Conservation (phyloP, 1,140 invertebrate species). For the Calliphora vicina region DNA sequence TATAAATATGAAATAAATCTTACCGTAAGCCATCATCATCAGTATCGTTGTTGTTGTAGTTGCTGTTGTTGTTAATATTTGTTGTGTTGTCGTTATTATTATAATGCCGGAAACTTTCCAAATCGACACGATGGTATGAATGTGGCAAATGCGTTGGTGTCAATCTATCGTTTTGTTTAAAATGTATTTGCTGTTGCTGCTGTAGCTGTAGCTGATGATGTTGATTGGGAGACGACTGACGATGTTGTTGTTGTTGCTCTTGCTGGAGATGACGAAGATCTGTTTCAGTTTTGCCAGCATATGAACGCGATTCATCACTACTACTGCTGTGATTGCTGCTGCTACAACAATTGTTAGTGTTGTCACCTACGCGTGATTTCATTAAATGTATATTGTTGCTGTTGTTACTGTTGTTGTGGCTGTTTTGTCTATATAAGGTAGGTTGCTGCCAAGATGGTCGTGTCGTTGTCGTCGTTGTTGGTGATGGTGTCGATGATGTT, state of each 20-base stretch:
- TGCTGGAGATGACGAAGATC: conserved; percentile 25
- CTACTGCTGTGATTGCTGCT: neutral
- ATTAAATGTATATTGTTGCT: neutral
- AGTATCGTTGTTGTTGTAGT: conserved; percentile 23
- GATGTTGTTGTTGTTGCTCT: neutral
- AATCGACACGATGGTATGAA: conserved; percentile 52
- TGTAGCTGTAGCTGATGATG: conserved; percentile 22
- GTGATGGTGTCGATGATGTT: conserved; percentile 43
- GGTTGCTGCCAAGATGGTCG: conserved; percentile 44
- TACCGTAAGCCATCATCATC: conserved; percentile 57
- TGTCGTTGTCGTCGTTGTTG: conserved; percentile 34
- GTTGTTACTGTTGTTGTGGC: neutral
- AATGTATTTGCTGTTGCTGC: conserved; percentile 40
- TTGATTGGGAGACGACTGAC: neutral
- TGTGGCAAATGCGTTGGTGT: conserved; percentile 52
- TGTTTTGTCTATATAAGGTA: conserved; percentile 56
- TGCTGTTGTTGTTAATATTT: conserved; percentile 38
- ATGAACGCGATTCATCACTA: conserved; percentile 24
- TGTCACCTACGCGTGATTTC: conserved; percentile 39
- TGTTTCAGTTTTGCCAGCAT: conserved; percentile 13
- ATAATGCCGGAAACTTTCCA: conserved; percentile 63
- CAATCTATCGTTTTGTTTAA: conserved; percentile 23
- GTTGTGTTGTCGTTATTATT: conserved; percentile 42
- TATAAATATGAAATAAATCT: conserved; percentile 42
- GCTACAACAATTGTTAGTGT: conserved; percentile 19